phyloP scores from a whole-genome alignment of 1,140 invertebrate genomes.

The Bombus pyrosoma region DNA sequence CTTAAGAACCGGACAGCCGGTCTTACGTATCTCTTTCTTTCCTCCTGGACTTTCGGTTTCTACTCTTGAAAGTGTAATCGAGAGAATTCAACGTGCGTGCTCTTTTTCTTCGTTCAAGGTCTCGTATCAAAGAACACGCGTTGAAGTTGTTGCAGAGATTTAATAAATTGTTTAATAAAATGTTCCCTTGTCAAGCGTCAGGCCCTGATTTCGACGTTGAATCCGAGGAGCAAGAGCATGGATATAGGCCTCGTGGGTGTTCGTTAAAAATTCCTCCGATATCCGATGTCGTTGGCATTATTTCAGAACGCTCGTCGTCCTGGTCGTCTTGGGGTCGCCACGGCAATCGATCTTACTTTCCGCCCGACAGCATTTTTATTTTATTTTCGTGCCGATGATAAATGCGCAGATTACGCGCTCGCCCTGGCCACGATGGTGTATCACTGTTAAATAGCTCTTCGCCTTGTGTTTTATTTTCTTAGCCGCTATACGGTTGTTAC shows the following conservation, averaged over 20 bases:
- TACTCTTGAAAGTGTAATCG: not conserved
- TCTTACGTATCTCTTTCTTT: conserved; percentile 6
- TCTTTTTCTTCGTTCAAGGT: not conserved
- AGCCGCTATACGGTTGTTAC: not conserved
- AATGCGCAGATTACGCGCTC: conserved; percentile 32
- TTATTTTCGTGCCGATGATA: conserved; percentile 53
- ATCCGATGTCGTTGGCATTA: conserved; percentile 53
- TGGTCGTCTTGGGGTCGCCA: conserved; percentile 17
- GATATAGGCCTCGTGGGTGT: conserved; percentile 25
- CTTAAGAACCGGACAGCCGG: conserved; percentile 26
- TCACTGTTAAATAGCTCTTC: conserved; percentile 10
- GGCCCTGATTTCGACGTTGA: not conserved
- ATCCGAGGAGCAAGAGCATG: not conserved
- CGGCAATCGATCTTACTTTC: conserved; percentile 50
- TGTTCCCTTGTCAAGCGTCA: no score
- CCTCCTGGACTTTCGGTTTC: not conserved
- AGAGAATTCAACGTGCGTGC: not conserved
- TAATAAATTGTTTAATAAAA: no score
- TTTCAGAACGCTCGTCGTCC: conserved; percentile 34
- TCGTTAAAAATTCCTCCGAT: conserved; percentile 52
- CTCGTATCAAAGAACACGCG: no score
- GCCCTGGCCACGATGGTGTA: not conserved
- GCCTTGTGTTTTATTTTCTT: conserved; percentile 4
- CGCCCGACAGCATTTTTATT: conserved; percentile 35
- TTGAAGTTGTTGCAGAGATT: no score